These are phyloP conservation scores for Eupithecia dodoneata DNA, from an alignment of 2,888 invertebrate genomes.

Conservation along the genomic window DNA sequence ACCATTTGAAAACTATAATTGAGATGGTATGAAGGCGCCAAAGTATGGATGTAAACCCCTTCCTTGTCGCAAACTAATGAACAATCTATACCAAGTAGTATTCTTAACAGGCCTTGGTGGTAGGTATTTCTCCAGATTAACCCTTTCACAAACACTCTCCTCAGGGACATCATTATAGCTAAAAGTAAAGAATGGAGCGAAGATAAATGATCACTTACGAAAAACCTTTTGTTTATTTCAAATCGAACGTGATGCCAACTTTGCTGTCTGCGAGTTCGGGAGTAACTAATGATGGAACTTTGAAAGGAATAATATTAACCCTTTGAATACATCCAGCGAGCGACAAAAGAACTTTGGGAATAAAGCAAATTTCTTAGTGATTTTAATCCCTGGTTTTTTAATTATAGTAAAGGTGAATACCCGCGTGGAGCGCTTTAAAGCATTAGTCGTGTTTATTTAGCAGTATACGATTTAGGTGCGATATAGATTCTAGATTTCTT, in stretches of 20 bases:
- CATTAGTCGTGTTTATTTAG: too few species aligned
- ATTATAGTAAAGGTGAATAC: too few species aligned
- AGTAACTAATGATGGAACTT: background rate
- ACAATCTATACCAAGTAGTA: too few species aligned
- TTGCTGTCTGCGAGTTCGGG: background rate
- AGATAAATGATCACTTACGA: background rate
- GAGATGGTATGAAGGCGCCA: too few species aligned
- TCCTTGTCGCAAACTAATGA: too few species aligned
- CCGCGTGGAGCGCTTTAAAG: too few species aligned
- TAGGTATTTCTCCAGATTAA: background rate
- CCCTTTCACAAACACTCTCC: background rate
- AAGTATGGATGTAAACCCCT: too few species aligned
- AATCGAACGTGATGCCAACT: background rate
- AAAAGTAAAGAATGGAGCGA: background rate
- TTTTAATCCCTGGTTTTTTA: background rate
- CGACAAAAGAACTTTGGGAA: background rate
- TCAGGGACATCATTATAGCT: background rate
- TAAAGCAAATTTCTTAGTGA: background rate
- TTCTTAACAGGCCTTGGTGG: background rate
- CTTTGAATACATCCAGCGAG: background rate
- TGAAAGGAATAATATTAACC: background rate
- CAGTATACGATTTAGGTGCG: too few species aligned
- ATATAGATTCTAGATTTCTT: background rate
- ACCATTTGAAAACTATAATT: too few species aligned
- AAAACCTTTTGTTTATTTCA: conserved; percentile 1